A percentile compares a stretch with the other conserved stretches of the same genome.
Evolutionary conservation across 2,888 invertebrate genomes (phyloP).

Genomic region (Trichogramma dendrolimi): DNA sequence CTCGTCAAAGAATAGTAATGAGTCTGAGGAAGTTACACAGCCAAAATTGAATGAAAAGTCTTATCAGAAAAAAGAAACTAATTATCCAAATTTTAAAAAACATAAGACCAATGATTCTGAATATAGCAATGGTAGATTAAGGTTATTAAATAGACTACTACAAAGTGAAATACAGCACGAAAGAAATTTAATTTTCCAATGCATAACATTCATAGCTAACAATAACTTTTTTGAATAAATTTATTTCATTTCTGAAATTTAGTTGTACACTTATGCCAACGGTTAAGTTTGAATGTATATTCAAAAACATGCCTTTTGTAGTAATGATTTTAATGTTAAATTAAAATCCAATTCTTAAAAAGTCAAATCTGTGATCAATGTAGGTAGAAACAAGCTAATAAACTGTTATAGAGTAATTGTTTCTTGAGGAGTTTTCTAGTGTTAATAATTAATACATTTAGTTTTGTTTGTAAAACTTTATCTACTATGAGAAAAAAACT

Average conservation of each 20-base stretch:
- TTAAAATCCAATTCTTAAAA: no score
- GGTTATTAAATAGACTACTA: constrained; percentile 67
- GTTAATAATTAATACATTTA: no score
- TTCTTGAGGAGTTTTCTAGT: no score
- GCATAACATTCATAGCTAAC: constrained; percentile 73
- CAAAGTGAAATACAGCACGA: constrained; percentile 78
- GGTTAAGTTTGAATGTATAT: no score
- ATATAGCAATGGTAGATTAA: constrained; percentile 28
- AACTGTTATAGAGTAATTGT: no score
- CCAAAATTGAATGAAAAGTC: background rate
- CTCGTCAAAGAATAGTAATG: constrained; percentile 4
- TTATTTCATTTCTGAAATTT: background rate
- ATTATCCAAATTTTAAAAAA: background rate
- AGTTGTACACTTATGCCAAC: no score
- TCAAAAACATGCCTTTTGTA: no score
- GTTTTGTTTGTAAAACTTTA: no score
- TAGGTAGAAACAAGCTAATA: no score
- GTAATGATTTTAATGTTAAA: no score
- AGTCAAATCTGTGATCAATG: no score
- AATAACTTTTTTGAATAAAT: constrained; percentile 68
- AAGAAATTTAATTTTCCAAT: constrained; percentile 81
- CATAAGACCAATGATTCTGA: constrained; percentile 2
- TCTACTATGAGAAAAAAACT: no score
- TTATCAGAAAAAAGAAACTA: background rate
- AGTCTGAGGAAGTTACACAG: constrained; percentile 9